A percentile compares a stretch with the other conserved stretches of the same genome.
phyloP scores from a whole-genome alignment of 1,140 invertebrate species.

The Ectropis grisescens region DNA sequence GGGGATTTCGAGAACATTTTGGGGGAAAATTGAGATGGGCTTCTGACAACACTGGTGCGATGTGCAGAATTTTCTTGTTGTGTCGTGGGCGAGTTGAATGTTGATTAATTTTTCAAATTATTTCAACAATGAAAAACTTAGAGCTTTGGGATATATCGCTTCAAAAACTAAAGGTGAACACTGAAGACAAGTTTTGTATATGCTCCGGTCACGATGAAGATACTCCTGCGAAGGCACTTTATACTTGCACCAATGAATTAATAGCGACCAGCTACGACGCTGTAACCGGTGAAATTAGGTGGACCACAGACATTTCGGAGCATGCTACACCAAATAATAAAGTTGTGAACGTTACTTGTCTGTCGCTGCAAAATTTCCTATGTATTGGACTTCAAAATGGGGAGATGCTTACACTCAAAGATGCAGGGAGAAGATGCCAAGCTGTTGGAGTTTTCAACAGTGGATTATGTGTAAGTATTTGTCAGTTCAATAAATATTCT shows the following conservation, averaged over 20 bases:
- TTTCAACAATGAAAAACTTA: slow-evolving; percentile 41
- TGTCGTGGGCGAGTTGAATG: too few relatives aligned
- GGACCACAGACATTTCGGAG: slow-evolving; percentile 39
- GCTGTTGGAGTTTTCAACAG: slow-evolving; percentile 38
- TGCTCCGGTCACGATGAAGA: slow-evolving; percentile 39
- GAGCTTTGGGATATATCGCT: slow-evolving; percentile 32
- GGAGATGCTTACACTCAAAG: slow-evolving; percentile 38
- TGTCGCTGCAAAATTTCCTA: slow-evolving; percentile 40
- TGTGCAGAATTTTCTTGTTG: too few relatives aligned
- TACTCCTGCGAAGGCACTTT: slow-evolving; percentile 27
- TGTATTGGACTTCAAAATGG: slow-evolving; percentile 47
- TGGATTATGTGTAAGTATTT: slow-evolving; percentile 55
- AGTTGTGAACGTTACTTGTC: slow-evolving; percentile 43
- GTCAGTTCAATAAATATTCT: slow-evolving; percentile 9
- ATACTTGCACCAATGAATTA: slow-evolving; percentile 50
- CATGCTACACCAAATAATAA: slow-evolving; percentile 21
- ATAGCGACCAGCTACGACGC: slow-evolving; percentile 33
- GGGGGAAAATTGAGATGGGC: too few relatives aligned
- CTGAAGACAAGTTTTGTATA: slow-evolving; percentile 21
- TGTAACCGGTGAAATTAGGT: slow-evolving; percentile 29
- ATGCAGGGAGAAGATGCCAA: slow-evolving; percentile 28
- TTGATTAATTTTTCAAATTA: too few relatives aligned
- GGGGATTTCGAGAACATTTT: too few relatives aligned
- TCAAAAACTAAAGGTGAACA: slow-evolving; percentile 22
- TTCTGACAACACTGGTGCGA: too few relatives aligned